Evolutionary conservation across 1,140 invertebrate species (phyloP).

Genomic region (Sycobia sp.): DNA sequence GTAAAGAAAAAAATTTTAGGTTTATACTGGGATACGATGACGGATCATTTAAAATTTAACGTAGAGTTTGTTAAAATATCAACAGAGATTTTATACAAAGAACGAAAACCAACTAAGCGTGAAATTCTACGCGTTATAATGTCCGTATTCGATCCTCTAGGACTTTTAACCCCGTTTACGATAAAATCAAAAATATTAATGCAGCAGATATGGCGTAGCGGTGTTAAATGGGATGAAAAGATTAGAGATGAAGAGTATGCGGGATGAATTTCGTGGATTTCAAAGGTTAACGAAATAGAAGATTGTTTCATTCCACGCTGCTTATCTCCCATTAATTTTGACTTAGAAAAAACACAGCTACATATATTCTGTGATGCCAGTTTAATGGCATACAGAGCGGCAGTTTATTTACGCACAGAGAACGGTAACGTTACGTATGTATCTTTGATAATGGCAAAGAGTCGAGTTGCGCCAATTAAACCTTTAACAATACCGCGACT

Average conservation of each 20-base stretch:
- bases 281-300: neutral
- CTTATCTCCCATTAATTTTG: neutral
- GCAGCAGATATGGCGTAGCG: conserved; percentile 46
- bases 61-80: neutral
- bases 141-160: conserved; percentile 51
- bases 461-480: neutral
- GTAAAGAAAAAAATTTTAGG: conserved; percentile 12
- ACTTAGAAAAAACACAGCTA: no score
- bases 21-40: neutral
- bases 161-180: conserved; percentile 47
- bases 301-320: neutral
- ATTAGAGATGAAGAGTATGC: neutral
- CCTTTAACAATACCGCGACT: neutral
- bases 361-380: no score
- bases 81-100: conserved; percentile 5
- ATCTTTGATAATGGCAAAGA: neutral
- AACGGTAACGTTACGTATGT: neutral
- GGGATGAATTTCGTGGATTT: neutral
- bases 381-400: neutral
- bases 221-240: conserved; percentile 20
- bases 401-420: neutral
- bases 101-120: conserved; percentile 30
- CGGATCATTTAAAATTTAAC: conserved; percentile 8
- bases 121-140: conserved; percentile 30
- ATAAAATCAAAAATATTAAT: conserved; percentile 48